These are phyloP conservation scores for Drosophila grimshawi DNA, from an alignment of 1,140 invertebrate genomes.

Conservation along the genomic window DNA sequence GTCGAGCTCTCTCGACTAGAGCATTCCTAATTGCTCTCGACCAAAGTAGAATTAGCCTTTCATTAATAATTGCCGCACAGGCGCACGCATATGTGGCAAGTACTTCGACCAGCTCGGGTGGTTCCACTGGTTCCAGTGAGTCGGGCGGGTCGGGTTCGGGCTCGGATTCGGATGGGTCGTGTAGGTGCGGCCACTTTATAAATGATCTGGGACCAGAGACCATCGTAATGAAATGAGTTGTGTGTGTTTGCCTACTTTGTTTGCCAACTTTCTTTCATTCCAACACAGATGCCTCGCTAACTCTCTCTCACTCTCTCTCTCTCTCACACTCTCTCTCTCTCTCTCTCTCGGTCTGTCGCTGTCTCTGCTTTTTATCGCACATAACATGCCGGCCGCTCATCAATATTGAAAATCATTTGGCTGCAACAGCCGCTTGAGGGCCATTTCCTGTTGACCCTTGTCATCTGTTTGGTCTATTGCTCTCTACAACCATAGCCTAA, in stretches of 20 bases:
- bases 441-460: conserved; percentile 58
- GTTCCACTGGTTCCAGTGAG: no score
- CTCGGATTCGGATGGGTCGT: not conserved
- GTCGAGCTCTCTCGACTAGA: no score
- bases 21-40: no score
- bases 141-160: not conserved
- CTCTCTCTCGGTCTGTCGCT: conserved; percentile 9
- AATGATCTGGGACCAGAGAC: conserved; percentile 60
- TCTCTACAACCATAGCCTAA: not conserved
- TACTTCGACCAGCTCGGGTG: no score
- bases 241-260: conserved; percentile 13
- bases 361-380: not conserved
- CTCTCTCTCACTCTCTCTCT: conserved; percentile 5
- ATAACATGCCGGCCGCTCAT: conserved; percentile 35
- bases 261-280: conserved; percentile 40
- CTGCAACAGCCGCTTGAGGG: conserved; percentile 49
- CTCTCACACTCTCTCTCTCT: conserved; percentile 3
- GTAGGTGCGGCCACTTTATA: conserved; percentile 49
- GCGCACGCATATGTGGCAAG: conserved; percentile 3
- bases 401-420: conserved; percentile 75
- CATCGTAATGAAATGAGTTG: conserved; percentile 75
- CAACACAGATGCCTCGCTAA: conserved; percentile 3
- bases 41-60: conserved; percentile 32
- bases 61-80: conserved; percentile 70
- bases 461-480: conserved; percentile 27